Base-by-base conservation (phyloP, 2,888 invertebrate genomes). In the Eugnorisma glareosa region DNA sequence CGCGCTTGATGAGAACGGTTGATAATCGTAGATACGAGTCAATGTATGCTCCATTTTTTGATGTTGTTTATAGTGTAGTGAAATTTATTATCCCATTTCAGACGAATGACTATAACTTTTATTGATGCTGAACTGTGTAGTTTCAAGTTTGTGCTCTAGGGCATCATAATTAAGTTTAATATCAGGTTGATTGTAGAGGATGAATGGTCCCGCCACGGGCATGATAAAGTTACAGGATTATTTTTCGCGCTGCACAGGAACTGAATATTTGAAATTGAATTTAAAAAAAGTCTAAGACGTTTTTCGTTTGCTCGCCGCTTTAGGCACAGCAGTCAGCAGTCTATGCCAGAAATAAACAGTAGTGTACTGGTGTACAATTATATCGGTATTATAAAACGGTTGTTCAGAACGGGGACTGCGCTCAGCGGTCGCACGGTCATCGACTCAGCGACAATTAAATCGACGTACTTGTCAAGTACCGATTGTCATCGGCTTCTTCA, bases 401-500 rank as follows among this genome's bases (percentile, higher is more conserved):
- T 79, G 81, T 81, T 80, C 79, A 81, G 82, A 87, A 77, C 84
- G 87, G 84, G 89, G 86, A 89, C 80, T 91, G 90, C 89, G 92
- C 90, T 92, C 90, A 92, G 91, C 92, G 91, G 92, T 92, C 90
- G 87, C 90, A 93, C 94, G 95, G 95, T 95, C 95, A 95, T 94
- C 94, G 95, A 94, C 95, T 92, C 91, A 81, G 88, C 89, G 93
- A 93, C 94, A 94, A 95, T 94, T 94, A 94, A 93, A 94, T 93
- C 91, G 91, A 91, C 92, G 92, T 90, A 90, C 89, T 86, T 91
- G 92, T 89, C 89, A 91, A 91, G 87, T 86, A 87, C 86, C 82
- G 81, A 86, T 86, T 88, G 87, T 85, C 84, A 88, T 84, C 86
- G 86, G 78, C 81, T 87, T 81, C 75, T 84, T 85, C 82, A 85